Base-by-base conservation (phyloP, 2,888 invertebrate species). In the Lasioglossum morio region DNA sequence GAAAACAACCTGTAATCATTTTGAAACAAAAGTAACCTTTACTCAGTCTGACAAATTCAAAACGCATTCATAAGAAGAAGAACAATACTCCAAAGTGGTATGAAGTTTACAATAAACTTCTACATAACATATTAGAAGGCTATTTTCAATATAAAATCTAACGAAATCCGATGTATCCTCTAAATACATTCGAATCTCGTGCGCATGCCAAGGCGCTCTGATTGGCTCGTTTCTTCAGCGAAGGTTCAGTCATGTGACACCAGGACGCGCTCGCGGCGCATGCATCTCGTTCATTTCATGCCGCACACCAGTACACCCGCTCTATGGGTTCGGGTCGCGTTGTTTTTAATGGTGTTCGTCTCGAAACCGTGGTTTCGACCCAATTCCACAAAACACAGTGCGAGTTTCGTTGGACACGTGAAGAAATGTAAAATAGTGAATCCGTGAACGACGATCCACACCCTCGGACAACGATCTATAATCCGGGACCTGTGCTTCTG, bases 301-400 rank as follows among this genome's bases (percentile, higher is more conserved):
- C 37, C 37, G 77, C 77, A 69, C 77, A 84, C 75, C 86, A 90
- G 91, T 92, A 84, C 88, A 89, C 87, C 91, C 86, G 91, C 91
- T 90, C 85, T 86, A 89, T 85, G 79, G 88, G 87, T 84, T 87
- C 84, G 89, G 87, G 86, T 75, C 19, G 84, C 43, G 14, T 81
- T 82, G 79, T 77, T 78, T 81, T 79, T 77, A 8, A 27, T 16
- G 48, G n/a, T 53, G 48, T 53, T 76, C 53, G 30, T 30, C 30
- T 73, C 30, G 0, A n/a, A 48, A 53, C 53, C n/a, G 60, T 72
- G 53, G 37, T 40, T 40, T 60, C 84, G 84, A 84, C 84, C 77
- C 74, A 83, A 66, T 60, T 82, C 37, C 63, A 23, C 40, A 46
- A n/a, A 77, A 69, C 23, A 40, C 69, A 74, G 73, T 70, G 70